Base-by-base conservation (phyloP, 2,113 vertebrate species). In the Acrocephalus arundinaceus region DNA sequence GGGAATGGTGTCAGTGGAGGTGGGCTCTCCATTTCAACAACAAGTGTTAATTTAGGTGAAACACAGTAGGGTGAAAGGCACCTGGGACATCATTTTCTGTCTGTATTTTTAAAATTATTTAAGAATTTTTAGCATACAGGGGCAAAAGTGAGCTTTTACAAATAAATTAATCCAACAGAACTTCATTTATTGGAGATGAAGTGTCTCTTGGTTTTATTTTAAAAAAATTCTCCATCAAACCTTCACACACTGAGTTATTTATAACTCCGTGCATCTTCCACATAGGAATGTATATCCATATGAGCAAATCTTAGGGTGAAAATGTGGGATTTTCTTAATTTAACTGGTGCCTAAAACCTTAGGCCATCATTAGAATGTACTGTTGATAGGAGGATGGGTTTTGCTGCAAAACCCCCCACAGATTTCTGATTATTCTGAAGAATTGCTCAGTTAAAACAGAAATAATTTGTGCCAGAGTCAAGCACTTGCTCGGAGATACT, bases 1-100 rank as follows among this genome's bases (percentile, higher is more conserved):
- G 21, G 13, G 78, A 43, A 13, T 39, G 24, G 9, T 46, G 37
- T 31, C 65, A 39, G 23, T 20, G 57, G 55, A 74, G 45, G 10
- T 83, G 39, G 24, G 17, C 18, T 66, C 25, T 59, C 58, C 23
- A 1, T 83, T 61, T 92, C 43, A 66, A 31, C 16, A 21, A n/a
- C 33, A 66, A 52, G 6, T 21, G 27, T 33, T 33, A 2, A 24
- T 4, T 6, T 7, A 25, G 6, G 25, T 66, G 41, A 55, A 61
- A 43, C 23, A 31, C 3, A 4, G 49, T 41, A 52, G 33, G 11
- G 17, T 82, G 23, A 54, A 54, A 62, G 52, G 62, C 22, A 15
- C 19, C 19, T 25, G 12, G 39, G 31, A 33, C 15, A 3, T 10
- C 0, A 0, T 70, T 65, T 46, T 41, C 19, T 54, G 4, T n/a